Conservation (phyloP, 2,797 vertebrate genomes). For the Pristis pectinata region DNA sequence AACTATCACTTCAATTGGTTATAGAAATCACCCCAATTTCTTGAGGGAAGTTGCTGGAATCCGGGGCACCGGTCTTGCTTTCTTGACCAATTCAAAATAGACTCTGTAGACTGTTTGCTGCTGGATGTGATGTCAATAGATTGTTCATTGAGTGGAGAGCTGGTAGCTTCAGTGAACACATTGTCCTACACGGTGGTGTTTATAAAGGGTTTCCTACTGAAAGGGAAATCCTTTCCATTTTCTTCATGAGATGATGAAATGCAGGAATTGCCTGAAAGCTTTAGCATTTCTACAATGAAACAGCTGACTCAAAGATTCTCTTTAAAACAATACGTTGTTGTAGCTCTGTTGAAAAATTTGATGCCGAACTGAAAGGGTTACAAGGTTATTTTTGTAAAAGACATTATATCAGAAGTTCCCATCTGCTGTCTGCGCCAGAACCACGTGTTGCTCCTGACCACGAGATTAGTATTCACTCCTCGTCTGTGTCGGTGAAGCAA, state of each 20-base stretch:
- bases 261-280: too few relatives aligned
- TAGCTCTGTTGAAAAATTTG: neutral
- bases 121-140: too few relatives aligned
- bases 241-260: neutral
- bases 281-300: too few relatives aligned
- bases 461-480: neutral
- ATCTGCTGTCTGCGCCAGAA: neutral
- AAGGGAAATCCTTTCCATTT: neutral
- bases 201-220: neutral
- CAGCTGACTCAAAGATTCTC: neutral
- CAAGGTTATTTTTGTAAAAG: neutral
- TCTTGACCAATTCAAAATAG: too few relatives aligned
- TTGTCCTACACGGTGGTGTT: neutral
- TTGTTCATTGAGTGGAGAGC: too few relatives aligned
- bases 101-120: too few relatives aligned
- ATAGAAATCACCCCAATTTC: too few relatives aligned
- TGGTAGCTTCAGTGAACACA: too few relatives aligned
- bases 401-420: neutral
- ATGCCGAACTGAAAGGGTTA: slow-evolving; percentile 11
- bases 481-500: neutral
- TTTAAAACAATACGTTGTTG: too few relatives aligned
- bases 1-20: neutral
- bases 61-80: too few relatives aligned
- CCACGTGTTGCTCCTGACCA: slow-evolving; percentile 23
- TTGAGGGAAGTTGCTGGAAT: too few relatives aligned